phyloP scores from a whole-genome alignment of 2,888 invertebrate genomes.

The Microchrysa polita region DNA sequence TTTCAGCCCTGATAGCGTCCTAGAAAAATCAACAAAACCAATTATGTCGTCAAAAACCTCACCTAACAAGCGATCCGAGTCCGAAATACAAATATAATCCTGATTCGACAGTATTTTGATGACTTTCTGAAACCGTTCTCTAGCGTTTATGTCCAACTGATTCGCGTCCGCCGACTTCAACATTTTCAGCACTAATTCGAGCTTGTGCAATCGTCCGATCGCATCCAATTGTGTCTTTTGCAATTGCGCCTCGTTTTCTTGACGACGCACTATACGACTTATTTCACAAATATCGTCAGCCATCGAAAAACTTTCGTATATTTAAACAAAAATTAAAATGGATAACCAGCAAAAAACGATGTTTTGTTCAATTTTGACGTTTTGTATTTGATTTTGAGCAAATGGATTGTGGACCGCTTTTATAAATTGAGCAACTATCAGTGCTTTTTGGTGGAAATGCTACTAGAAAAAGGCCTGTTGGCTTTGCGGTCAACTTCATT shows the following conservation, averaged over 20 bases:
- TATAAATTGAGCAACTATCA: too few relatives aligned
- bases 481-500: too few relatives aligned
- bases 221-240: not conserved
- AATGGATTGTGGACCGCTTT: not conserved
- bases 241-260: not conserved
- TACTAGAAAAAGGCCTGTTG: not conserved
- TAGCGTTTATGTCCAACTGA: constrained; percentile 3
- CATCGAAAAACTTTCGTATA: not conserved
- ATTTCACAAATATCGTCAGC: constrained; percentile 19
- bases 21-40: not conserved
- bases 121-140: constrained; percentile 6
- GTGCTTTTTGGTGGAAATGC: too few relatives aligned
- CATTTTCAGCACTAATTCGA: not conserved
- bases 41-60: not conserved
- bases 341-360: not conserved
- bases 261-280: not conserved
- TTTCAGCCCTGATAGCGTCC: too few relatives aligned
- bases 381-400: not conserved
- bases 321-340: not conserved
- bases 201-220: not conserved
- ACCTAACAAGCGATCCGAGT: constrained; percentile 10
- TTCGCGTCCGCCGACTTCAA: constrained; percentile 16
- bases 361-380: constrained; percentile 1
- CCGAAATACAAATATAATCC: constrained; percentile 12
- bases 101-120: constrained; percentile 12